Evolutionary conservation across 2,113 vertebrate species (phyloP).

Genomic region (Brachypteracias leptosomus): DNA sequence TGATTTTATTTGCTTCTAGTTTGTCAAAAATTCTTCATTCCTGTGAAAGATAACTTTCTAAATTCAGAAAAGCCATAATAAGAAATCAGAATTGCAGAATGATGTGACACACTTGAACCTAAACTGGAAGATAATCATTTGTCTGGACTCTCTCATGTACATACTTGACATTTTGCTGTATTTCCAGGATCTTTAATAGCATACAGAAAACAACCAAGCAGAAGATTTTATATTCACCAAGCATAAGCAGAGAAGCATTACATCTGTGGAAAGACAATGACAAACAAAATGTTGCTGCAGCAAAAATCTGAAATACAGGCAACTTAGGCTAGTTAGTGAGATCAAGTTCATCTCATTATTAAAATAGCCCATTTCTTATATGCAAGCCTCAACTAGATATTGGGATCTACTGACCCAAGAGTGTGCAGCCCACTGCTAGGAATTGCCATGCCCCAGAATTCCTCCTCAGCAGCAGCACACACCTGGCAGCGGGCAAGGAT

Average conservation of each 20-base stretch:
- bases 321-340: neutral
- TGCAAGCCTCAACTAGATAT: rapidly evolving
- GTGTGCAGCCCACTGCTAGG: neutral
- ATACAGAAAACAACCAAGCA: neutral
- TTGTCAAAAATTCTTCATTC: neutral
- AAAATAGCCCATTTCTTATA: neutral
- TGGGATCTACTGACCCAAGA: neutral
- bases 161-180: neutral
- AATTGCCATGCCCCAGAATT: rapidly evolving
- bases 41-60: neutral
- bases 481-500: neutral
- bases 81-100: neutral
- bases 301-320: neutral
- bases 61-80: neutral
- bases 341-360: no score
- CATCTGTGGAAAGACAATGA: neutral
- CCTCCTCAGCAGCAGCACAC: neutral
- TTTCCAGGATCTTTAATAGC: neutral
- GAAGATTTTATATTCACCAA: neutral
- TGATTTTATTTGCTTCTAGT: neutral
- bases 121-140: neutral
- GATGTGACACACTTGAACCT: neutral
- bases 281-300: neutral
- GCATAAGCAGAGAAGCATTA: neutral
- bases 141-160: neutral